Base-by-base conservation (phyloP, 1,140 invertebrate genomes). In the Lordiphosa mommai region DNA sequence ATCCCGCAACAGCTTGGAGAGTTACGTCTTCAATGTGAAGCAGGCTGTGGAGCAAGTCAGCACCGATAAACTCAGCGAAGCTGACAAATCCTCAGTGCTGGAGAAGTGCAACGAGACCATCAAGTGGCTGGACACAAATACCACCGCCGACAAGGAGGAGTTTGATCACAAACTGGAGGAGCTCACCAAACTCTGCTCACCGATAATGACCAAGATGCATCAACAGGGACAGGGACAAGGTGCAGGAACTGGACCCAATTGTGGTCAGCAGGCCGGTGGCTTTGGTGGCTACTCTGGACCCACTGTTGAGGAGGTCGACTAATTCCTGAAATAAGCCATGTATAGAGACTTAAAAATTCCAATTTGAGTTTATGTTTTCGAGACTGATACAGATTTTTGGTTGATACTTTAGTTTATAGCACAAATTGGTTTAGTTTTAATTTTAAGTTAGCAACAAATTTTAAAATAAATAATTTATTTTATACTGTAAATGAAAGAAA, bases 281-380 rank as follows among this genome's bases (percentile, higher is more conserved):
- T 92, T 91, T 41, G 91, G 67, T 6, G 59, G 48, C 8, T 59
- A 63, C 37, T 69, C 77, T 20, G 92, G 92, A 40, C 93, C 93
- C 29, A 94, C 92, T 5, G 92, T 94, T 37, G 93, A 94, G 86
- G 93, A 94, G 89, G 93, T 94, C 16, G 93, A 94, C 85, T 94
- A 93, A 91, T 27, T 27, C 27, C 5, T 6, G 4, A 9, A 17
- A 1, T 7, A n/a, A 23, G n/a, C 5, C 8, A 1, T 2, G 10
- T 23, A 29, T 23, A 7, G n/a, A 23, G 20, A 27, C 8, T 17
- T 29, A 12, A 4, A 41, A 7, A 8, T 53, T 46, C 16, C 6
- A 27, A 40, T 7, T 33, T 27, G 16, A 9, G n/a, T 16, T 13
- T 14, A 34, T 27, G 32, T 46, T 46, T 7, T n/a, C 1, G 14